Evolutionary conservation across 37 sponge, comb jelly and placozoan species (phyloP).

Genomic region (Haliclona indistincta): DNA sequence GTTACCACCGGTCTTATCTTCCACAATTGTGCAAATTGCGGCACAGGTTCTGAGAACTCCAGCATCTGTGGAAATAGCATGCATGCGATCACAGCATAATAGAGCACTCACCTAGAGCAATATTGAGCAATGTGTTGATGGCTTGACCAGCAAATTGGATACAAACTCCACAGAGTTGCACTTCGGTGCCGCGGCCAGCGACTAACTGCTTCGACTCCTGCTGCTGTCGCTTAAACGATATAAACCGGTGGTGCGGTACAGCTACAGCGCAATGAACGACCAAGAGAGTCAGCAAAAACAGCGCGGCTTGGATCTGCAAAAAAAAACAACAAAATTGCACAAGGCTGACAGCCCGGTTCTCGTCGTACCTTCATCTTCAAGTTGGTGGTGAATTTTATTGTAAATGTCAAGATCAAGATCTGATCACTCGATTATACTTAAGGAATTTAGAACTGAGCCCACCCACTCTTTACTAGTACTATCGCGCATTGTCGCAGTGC

Average conservation of each 20-base stretch:
- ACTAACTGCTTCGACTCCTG: too few species aligned
- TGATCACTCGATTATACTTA: too few species aligned
- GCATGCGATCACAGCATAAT: neutral
- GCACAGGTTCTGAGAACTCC: constrained; percentile 78
- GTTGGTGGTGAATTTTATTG: too few species aligned
- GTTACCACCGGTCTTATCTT: constrained; percentile 47
- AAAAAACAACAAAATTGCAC: too few species aligned
- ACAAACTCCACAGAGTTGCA: constrained; percentile 45
- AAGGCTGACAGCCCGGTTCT: too few species aligned
- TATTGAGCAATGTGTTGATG: constrained; percentile 74
- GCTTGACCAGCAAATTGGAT: constrained; percentile 55
- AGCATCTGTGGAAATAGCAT: constrained; percentile 42
- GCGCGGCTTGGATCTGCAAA: neutral
- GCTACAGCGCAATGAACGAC: neutral
- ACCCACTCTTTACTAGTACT: too few species aligned
- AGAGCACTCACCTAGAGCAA: constrained; percentile 65
- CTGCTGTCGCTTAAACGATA: too few species aligned
- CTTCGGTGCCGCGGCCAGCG: too few species aligned
- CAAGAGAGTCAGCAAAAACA: neutral
- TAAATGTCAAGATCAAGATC: too few species aligned
- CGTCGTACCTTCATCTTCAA: too few species aligned
- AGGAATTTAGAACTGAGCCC: too few species aligned
- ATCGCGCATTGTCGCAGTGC: too few species aligned
- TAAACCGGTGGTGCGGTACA: neutral
- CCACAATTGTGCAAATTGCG: constrained; percentile 63